phyloP scores from a whole-genome alignment of 2,797 vertebrate species.

The Coendou prehensilis region DNA sequence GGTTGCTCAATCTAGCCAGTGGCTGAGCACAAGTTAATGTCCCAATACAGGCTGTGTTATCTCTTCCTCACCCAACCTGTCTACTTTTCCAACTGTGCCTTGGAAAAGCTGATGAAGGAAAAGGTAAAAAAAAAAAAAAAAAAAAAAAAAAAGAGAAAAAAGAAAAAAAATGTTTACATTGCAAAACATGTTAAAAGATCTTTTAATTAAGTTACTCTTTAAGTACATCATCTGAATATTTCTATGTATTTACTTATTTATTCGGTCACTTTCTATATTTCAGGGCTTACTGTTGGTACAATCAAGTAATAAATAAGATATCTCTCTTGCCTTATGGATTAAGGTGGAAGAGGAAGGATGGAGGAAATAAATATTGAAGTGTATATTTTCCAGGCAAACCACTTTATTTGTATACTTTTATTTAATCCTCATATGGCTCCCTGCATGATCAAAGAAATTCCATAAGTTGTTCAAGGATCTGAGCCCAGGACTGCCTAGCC shows the following conservation, averaged over 20 bases:
- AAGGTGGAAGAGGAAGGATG: not conserved
- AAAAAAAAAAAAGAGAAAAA: not conserved
- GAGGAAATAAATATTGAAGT: not conserved
- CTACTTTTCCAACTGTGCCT: not conserved
- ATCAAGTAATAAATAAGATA: not conserved
- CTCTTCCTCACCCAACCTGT: not conserved
- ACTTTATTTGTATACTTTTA: not conserved
- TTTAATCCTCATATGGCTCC: not conserved
- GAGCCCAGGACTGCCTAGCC: not conserved
- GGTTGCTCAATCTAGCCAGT: not conserved
- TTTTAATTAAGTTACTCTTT: conserved; percentile 37
- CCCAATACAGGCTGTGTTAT: not conserved
- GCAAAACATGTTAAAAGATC: conserved; percentile 14
- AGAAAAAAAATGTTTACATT: not conserved
- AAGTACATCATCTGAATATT: not conserved
- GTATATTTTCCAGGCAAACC: not conserved
- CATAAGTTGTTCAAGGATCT: not conserved
- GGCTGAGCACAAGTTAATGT: not conserved
- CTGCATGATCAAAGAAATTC: not conserved
- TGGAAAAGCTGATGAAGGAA: conserved; percentile 1
- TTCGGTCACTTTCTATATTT: not conserved
- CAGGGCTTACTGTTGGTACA: not conserved
- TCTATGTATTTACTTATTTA: conserved; percentile 6
- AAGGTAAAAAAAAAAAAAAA: not conserved
- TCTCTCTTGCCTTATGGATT: not conserved